Percentiles rank a stretch among this genome's conserved stretches.
Evolutionary conservation across 2,113 vertebrate genomes (phyloP).

Genomic region (Chascanopsetta lugubris): DNA sequence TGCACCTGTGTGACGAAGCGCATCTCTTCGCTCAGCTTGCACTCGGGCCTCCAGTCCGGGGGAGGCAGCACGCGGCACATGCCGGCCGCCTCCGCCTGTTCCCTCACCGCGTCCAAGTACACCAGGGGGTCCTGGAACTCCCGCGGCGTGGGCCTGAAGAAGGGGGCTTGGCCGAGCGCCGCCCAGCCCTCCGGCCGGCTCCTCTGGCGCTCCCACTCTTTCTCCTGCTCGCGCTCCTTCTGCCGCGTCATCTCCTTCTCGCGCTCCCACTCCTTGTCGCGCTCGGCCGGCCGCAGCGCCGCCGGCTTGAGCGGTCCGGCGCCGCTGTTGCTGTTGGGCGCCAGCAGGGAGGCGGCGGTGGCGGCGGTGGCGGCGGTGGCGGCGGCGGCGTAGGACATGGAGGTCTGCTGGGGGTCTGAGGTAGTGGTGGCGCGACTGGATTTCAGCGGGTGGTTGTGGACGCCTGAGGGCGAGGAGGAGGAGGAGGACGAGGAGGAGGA

Average conservation of each 20-base stretch:
- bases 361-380: slow-evolving; percentile 51
- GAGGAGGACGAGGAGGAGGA: too few species aligned
- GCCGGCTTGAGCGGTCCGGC: slow-evolving; percentile 84
- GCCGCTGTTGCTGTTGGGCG: slow-evolving; percentile 50
- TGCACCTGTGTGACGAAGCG: slow-evolving; percentile 98
- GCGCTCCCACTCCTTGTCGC: slow-evolving; percentile 68
- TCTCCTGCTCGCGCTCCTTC: slow-evolving; percentile 81
- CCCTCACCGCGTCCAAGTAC: slow-evolving; percentile 93
- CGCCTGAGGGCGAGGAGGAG: slow-evolving; percentile 66
- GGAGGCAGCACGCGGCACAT: slow-evolving; percentile 96
- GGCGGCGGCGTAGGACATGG: slow-evolving; percentile 68
- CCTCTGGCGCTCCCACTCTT: slow-evolving; percentile 83
- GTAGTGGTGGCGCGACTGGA: slow-evolving; percentile 85
- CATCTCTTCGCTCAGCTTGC: slow-evolving; percentile 99
- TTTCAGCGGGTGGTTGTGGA: slow-evolving; percentile 67
- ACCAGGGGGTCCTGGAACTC: slow-evolving; percentile 98
- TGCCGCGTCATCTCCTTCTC: slow-evolving; percentile 80
- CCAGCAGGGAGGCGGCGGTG: slow-evolving; percentile 40
- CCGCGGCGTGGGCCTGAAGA: slow-evolving; percentile 88
- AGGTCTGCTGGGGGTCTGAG: slow-evolving; percentile 89
- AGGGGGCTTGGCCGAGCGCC: slow-evolving; percentile 88
- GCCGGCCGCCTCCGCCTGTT: slow-evolving; percentile 91
- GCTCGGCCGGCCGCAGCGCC: slow-evolving; percentile 76
- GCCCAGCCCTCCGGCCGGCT: slow-evolving; percentile 86
- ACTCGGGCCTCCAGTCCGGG: slow-evolving; percentile 97